Percentiles rank a stretch among this genome's conserved stretches.
Evolutionary conservation across 2,113 vertebrate genomes (phyloP).

Genomic region (Alouatta palliata): DNA sequence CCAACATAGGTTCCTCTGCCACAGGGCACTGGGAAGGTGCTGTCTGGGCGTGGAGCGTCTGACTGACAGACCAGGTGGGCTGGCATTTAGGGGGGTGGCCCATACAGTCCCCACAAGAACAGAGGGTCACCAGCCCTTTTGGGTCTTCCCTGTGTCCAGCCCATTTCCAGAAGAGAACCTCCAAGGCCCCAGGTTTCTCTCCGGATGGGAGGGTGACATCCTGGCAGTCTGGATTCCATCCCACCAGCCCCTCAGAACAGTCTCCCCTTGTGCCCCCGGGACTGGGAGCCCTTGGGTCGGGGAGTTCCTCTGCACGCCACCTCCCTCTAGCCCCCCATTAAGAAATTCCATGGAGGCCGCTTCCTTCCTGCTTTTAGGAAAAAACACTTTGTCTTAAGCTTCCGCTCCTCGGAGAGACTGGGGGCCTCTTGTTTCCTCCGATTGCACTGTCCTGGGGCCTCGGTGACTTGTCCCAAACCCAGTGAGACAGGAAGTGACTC

Average conservation of each 20-base stretch:
- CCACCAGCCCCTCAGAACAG: background rate
- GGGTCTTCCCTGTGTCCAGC: background rate
- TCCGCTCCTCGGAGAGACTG: conserved; percentile 55
- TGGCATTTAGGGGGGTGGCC: background rate
- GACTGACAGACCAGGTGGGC: background rate
- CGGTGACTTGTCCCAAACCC: conserved; percentile 29
- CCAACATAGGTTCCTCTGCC: background rate
- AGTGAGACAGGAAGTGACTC: conserved; percentile 61
- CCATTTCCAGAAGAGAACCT: background rate
- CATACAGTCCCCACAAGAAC: background rate
- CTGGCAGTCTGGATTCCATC: background rate
- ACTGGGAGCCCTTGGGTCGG: background rate
- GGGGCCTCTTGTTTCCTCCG: conserved; percentile 76
- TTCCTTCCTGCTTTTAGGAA: conserved; percentile 82
- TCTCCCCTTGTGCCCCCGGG: background rate
- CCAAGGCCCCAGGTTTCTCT: background rate
- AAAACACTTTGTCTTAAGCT: conserved; percentile 80
- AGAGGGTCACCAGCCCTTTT: background rate
- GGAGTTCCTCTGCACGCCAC: conserved; percentile 10
- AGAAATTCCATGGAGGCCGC: conserved; percentile 74
- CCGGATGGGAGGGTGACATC: background rate
- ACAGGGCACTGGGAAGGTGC: background rate
- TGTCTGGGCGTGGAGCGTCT: no score
- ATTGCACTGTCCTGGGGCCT: conserved; percentile 66
- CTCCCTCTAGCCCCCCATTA: background rate